Conservation (phyloP, 2,797 vertebrate species). For the Apogon hyalosoma region DNA sequence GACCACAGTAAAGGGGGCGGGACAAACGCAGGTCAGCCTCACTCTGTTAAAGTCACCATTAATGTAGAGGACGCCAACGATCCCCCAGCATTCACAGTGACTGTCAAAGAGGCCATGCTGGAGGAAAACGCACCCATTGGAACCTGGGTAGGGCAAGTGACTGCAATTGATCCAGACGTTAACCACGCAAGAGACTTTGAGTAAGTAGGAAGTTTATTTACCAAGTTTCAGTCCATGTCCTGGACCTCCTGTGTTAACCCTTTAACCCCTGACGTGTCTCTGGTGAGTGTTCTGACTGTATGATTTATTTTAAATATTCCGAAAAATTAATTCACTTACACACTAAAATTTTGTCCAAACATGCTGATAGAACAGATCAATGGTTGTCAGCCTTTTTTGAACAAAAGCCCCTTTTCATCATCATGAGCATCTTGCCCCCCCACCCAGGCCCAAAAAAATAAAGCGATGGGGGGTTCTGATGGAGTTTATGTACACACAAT, state of each 20-base stretch:
- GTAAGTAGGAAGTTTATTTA: conserved; percentile 47
- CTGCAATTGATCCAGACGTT: conserved; percentile 70
- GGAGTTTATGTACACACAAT: too few relatives aligned
- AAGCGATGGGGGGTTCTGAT: too few relatives aligned
- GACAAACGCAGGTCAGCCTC: not conserved
- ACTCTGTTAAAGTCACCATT: conserved; percentile 50
- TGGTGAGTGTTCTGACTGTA: too few relatives aligned
- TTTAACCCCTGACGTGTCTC: too few relatives aligned
- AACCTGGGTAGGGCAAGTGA: conserved; percentile 62
- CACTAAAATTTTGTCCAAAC: too few relatives aligned
- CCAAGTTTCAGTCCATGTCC: not conserved
- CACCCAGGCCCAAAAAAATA: too few relatives aligned
- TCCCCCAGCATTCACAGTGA: conserved; percentile 61
- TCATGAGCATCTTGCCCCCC: too few relatives aligned
- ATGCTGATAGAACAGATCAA: too few relatives aligned
- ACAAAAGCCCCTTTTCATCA: too few relatives aligned
- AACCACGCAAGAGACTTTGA: conserved; percentile 44
- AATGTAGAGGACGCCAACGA: conserved; percentile 76
- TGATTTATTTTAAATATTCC: too few relatives aligned
- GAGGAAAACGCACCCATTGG: conserved; percentile 69
- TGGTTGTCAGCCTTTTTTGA: too few relatives aligned
- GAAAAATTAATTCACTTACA: too few relatives aligned
- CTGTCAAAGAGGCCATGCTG: conserved; percentile 34
- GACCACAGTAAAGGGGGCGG: conserved; percentile 7
- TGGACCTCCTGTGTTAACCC: not conserved